phyloP scores from a whole-genome alignment of 2,797 vertebrate species.

The Scolopax bukidnonensis region DNA sequence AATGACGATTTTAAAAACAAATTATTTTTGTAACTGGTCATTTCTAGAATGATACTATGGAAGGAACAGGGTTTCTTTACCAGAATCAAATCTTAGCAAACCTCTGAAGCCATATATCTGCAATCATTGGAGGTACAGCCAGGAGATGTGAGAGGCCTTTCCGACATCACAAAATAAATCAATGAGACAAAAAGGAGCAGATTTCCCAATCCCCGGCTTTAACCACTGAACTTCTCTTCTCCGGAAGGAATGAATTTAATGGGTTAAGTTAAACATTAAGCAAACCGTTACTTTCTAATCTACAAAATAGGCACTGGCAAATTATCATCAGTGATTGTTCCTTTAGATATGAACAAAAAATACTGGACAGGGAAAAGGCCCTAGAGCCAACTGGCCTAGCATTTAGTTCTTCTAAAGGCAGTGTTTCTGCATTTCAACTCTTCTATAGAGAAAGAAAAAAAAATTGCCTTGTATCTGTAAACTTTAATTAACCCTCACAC shows the following conservation, averaged over 20 bases:
- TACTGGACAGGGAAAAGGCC: background rate
- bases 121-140: background rate
- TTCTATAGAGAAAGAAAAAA: background rate
- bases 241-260: background rate
- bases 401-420: background rate
- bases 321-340: background rate
- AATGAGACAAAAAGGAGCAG: background rate
- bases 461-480: background rate
- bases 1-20: background rate
- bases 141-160: background rate
- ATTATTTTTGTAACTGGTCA: background rate
- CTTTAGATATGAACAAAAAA: constrained; percentile 24
- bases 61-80: background rate
- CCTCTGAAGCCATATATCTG: background rate
- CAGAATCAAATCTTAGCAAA: background rate
- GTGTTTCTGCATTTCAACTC: background rate
- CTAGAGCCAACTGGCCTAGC: background rate
- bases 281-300: constrained; percentile 1
- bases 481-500: background rate
- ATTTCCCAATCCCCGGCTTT: background rate
- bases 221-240: background rate
- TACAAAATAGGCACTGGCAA: background rate
- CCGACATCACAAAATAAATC: background rate
- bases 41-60: background rate
- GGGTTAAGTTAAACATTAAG: constrained; percentile 28